These are phyloP conservation scores for Ageneiosus marmoratus DNA, from an alignment of 2,113 vertebrate species.

Conservation along the genomic window DNA sequence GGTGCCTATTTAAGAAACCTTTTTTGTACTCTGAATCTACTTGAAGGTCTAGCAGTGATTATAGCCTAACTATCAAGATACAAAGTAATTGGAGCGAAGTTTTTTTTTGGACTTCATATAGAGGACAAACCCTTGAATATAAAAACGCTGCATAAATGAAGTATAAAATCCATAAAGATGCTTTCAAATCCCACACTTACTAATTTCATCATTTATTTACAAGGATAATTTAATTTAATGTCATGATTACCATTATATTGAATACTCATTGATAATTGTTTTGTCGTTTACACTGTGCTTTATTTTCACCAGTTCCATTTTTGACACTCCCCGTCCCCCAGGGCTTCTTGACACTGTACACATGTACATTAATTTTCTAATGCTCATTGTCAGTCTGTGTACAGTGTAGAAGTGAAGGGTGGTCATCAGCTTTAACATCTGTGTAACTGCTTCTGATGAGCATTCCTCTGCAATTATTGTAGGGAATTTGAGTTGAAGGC, in stretches of 20 bases:
- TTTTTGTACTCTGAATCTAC: too few relatives aligned
- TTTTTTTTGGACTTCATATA: too few relatives aligned
- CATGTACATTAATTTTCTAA: neutral
- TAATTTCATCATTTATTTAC: neutral
- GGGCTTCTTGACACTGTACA: neutral
- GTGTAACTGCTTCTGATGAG: slow-evolving; percentile 4
- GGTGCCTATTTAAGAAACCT: neutral
- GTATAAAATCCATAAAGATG: neutral
- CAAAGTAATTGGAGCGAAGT: too few relatives aligned
- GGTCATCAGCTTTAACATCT: neutral
- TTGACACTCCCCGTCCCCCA: neutral
- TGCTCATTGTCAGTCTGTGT: neutral
- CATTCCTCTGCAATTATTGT: neutral
- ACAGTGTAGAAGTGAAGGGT: neutral
- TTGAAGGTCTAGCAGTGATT: too few relatives aligned
- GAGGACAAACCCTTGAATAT: too few relatives aligned
- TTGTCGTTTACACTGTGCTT: neutral
- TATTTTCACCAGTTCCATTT: neutral
- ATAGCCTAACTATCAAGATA: too few relatives aligned
- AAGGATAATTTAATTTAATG: neutral
- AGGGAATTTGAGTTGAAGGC: slow-evolving; percentile 69
- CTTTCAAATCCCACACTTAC: neutral
- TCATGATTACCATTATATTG: neutral
- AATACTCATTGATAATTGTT: neutral
- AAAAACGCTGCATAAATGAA: too few relatives aligned